Evolutionary conservation across 2,797 vertebrate genomes (phyloP).

Genomic region (Balearica regulorum): DNA sequence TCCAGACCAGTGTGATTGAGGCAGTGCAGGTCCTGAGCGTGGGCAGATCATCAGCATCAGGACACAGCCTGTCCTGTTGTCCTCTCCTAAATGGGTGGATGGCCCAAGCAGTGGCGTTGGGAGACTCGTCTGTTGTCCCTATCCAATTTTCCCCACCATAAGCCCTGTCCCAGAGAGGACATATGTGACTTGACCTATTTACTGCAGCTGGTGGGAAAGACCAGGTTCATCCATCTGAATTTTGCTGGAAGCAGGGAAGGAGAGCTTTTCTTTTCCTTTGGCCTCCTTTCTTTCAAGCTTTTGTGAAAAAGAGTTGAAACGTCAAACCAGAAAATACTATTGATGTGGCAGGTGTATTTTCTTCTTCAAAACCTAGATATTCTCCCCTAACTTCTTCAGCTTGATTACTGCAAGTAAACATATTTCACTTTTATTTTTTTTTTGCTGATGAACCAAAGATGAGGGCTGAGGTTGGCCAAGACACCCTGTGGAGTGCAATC

Average conservation of each 20-base stretch:
- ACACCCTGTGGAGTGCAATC: not conserved
- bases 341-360: not conserved
- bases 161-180: not conserved
- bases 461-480: not conserved
- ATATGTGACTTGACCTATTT: not conserved
- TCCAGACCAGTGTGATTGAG: not conserved
- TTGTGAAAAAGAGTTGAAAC: not conserved
- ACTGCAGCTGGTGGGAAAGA: not conserved
- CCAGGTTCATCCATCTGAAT: not conserved
- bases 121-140: not conserved
- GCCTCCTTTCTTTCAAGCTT: not conserved
- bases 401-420: not conserved
- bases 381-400: not conserved
- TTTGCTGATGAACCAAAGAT: not conserved
- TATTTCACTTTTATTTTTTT: not conserved
- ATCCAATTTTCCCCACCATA: not conserved
- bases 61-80: not conserved
- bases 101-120: not conserved
- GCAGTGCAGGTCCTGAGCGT: not conserved
- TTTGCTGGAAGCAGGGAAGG: not conserved
- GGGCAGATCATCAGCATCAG: accelerated
- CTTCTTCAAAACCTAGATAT: not conserved
- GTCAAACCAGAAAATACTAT: not conserved
- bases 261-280: not conserved
- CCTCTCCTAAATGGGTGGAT: not conserved